Conservation (phyloP, 2,888 invertebrate species). For the Trachelus iudaicus region DNA sequence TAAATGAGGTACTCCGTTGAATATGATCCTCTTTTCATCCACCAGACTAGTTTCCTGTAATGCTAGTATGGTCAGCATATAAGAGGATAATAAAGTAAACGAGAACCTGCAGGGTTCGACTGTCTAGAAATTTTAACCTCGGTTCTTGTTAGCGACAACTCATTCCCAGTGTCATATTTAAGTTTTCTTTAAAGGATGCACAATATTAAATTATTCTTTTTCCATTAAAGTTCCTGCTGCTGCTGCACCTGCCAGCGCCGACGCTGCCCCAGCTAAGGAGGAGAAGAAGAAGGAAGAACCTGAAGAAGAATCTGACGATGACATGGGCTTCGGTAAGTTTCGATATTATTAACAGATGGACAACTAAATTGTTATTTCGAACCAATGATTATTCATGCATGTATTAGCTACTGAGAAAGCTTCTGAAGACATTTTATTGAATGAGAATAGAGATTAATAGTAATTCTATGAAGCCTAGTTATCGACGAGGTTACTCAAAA, state of each 20-base stretch:
- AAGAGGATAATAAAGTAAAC: slow-evolving; percentile 52
- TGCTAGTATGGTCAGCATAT: slow-evolving; percentile 52
- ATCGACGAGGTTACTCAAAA: slow-evolving; percentile 15
- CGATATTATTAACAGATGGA: slow-evolving; percentile 13
- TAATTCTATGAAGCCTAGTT: slow-evolving; percentile 19
- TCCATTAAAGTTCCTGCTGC: slow-evolving; percentile 34
- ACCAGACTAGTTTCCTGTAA: slow-evolving; percentile 42
- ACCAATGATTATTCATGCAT: slow-evolving; percentile 70
- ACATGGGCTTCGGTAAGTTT: slow-evolving; percentile 90
- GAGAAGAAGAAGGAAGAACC: slow-evolving; percentile 84
- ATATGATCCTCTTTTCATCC: slow-evolving; percentile 57
- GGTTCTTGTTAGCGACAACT: slow-evolving; percentile 17
- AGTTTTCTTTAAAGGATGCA: neutral
- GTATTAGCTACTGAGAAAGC: slow-evolving; percentile 71
- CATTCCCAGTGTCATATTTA: neutral
- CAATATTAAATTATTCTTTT: neutral
- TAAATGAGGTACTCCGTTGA: neutral
- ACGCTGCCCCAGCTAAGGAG: slow-evolving; percentile 74
- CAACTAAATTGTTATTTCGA: slow-evolving; percentile 23
- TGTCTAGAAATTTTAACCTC: slow-evolving; percentile 17
- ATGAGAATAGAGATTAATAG: slow-evolving; percentile 40
- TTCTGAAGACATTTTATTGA: slow-evolving; percentile 36
- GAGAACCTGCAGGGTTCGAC: slow-evolving; percentile 38
- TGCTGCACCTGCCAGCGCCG: slow-evolving; percentile 74
- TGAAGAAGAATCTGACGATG: slow-evolving; percentile 87